Conservation (phyloP, 2,888 invertebrate species). For the Odontothrips loti region DNA sequence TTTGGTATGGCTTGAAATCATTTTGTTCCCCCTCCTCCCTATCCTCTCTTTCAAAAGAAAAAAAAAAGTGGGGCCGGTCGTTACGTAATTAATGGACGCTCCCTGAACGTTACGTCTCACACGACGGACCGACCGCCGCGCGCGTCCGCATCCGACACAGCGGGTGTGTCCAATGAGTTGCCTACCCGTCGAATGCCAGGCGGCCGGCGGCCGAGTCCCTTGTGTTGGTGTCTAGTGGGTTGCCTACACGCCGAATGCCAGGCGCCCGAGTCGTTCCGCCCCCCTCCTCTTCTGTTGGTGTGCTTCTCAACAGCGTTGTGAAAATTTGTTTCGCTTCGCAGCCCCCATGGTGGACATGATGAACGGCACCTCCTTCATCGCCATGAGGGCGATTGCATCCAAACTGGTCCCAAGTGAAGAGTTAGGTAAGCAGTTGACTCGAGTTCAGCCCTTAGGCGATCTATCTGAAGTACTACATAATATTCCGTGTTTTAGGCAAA, state of each 20-base stretch:
- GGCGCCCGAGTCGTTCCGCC: no score
- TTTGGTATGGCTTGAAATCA: not conserved
- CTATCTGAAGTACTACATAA: not conserved
- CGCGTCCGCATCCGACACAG: not conserved
- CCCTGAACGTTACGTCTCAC: no score
- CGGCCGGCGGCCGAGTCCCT: no score
- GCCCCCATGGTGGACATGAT: not conserved
- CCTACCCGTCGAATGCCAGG: not conserved
- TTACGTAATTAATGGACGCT: no score
- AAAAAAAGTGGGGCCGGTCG: not conserved
- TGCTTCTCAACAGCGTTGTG: not conserved
- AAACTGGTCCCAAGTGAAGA: not conserved
- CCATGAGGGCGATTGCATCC: slow-evolving; percentile 4
- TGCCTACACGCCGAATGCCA: no score
- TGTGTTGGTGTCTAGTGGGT: no score
- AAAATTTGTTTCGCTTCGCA: not conserved
- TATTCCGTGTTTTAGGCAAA: not conserved
- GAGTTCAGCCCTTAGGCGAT: not conserved
- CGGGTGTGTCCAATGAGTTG: not conserved
- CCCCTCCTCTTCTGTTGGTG: no score
- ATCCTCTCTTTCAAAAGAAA: not conserved
- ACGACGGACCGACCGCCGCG: no score
- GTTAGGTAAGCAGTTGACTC: not conserved
- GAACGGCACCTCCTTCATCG: slow-evolving; percentile 10
- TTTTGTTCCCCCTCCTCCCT: no score